Evolutionary conservation across 2,888 invertebrate species (phyloP).

Genomic region (Encarsia formosa): DNA sequence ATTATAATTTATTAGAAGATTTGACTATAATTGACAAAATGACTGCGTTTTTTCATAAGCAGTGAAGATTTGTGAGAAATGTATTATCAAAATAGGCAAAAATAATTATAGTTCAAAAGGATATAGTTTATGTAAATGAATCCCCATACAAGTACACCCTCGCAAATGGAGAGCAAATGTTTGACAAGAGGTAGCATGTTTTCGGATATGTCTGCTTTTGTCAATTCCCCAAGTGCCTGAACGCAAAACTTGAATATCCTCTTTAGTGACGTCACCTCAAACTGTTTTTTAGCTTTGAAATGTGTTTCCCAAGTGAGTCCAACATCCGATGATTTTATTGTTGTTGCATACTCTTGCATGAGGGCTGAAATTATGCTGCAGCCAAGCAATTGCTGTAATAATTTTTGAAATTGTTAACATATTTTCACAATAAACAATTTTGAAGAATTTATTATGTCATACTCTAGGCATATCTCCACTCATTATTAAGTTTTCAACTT

Average conservation of each 20-base stretch:
- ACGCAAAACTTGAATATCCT: constrained; percentile 73
- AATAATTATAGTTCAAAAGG: constrained; percentile 46
- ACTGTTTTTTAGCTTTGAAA: constrained; percentile 75
- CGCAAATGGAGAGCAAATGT: constrained; percentile 71
- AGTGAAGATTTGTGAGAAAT: too few relatives aligned
- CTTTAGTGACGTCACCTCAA: constrained; percentile 76
- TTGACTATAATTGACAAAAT: too few relatives aligned
- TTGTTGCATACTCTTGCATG: constrained; percentile 84
- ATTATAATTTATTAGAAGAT: too few relatives aligned
- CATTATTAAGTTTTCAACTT: constrained; percentile 73
- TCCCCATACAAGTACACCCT: constrained; percentile 77
- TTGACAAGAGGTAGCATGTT: constrained; percentile 61
- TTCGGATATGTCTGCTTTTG: constrained; percentile 54
- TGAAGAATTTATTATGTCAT: constrained; percentile 27
- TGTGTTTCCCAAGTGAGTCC: constrained; percentile 87
- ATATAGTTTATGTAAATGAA: constrained; percentile 63
- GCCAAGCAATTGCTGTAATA: constrained; percentile 70
- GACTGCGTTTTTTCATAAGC: too few relatives aligned
- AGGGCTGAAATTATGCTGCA: constrained; percentile 79
- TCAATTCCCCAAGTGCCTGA: constrained; percentile 60
- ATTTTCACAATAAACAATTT: neutral
- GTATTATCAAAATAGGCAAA: neutral
- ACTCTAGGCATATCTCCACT: constrained; percentile 64
- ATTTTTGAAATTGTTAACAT: constrained; percentile 28
- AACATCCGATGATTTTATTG: constrained; percentile 79